These are phyloP conservation scores for Glareola pratincola DNA, from an alignment of 2,113 vertebrate species.

Conservation along the genomic window DNA sequence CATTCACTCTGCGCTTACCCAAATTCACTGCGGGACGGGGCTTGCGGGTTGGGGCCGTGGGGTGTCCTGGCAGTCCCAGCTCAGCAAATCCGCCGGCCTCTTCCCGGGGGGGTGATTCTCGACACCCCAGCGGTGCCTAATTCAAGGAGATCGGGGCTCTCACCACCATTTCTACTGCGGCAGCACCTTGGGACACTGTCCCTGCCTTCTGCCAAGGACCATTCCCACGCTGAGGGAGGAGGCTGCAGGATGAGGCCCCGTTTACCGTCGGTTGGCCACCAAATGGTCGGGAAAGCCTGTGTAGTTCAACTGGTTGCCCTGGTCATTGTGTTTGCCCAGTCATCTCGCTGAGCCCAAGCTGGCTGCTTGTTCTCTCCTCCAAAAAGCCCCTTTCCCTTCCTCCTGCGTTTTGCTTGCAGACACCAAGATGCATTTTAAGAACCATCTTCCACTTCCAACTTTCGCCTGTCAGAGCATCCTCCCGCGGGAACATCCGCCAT, in stretches of 20 bases:
- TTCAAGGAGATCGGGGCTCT: too few species aligned
- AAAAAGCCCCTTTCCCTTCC: not conserved
- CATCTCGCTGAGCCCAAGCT: not conserved
- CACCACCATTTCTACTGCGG: too few species aligned
- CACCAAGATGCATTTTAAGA: not conserved
- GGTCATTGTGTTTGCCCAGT: not conserved
- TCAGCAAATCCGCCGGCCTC: too few species aligned
- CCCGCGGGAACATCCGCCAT: not conserved
- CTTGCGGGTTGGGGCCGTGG: too few species aligned
- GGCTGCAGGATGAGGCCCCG: not conserved
- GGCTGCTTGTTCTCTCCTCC: not conserved
- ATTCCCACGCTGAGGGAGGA: not conserved
- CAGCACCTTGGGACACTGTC: too few species aligned
- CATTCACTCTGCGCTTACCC: too few species aligned
- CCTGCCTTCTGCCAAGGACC: not conserved
- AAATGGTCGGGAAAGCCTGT: not conserved
- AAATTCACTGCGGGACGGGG: too few species aligned
- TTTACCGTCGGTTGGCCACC: not conserved
- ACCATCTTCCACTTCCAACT: not conserved
- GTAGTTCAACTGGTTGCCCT: not conserved
- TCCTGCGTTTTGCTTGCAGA: not conserved
- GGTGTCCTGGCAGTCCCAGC: too few species aligned
- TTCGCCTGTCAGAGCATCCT: not conserved
- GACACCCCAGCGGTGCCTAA: not conserved
- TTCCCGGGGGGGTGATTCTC: not conserved